Evolutionary conservation across 2,113 vertebrate species (phyloP).

Genomic region (Triplophysa siluroides): DNA sequence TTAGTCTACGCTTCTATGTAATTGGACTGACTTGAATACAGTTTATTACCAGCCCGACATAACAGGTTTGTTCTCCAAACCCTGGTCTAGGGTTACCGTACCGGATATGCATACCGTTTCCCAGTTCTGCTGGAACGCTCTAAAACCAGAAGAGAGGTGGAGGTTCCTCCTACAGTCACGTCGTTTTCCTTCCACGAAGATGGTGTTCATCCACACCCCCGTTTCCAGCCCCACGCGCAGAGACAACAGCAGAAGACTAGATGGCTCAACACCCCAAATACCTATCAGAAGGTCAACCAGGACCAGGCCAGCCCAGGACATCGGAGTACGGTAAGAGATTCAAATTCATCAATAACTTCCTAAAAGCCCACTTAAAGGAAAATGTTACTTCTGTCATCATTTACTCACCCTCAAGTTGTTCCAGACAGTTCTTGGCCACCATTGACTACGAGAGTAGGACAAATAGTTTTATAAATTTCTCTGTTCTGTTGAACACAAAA

Average conservation of each 20-base stretch:
- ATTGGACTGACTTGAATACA: not conserved
- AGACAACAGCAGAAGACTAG: constrained; percentile 95
- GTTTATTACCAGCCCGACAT: not conserved
- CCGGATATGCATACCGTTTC: constrained; percentile 92
- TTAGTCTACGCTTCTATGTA: constrained; percentile 9
- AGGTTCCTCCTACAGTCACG: constrained; percentile 89
- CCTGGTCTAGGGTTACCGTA: constrained; percentile 85
- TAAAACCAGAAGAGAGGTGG: constrained; percentile 89
- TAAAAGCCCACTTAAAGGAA: too few species aligned
- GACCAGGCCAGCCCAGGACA: constrained; percentile 80
- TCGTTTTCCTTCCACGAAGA: constrained; percentile 89
- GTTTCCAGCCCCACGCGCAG: constrained; percentile 84
- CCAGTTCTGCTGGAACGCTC: constrained; percentile 91
- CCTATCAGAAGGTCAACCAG: constrained; percentile 89
- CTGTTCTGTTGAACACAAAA: too few species aligned
- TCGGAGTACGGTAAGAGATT: constrained; percentile 82
- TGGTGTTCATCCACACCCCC: constrained; percentile 60
- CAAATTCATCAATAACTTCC: too few species aligned
- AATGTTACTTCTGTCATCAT: too few species aligned
- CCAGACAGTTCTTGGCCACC: too few species aligned
- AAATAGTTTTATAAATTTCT: too few species aligned
- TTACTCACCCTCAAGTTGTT: too few species aligned
- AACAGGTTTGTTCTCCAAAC: not conserved
- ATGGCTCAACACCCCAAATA: constrained; percentile 98
- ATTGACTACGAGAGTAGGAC: too few species aligned